phyloP scores from a whole-genome alignment of 2,888 invertebrate species.

The Napeogenes inachia region DNA sequence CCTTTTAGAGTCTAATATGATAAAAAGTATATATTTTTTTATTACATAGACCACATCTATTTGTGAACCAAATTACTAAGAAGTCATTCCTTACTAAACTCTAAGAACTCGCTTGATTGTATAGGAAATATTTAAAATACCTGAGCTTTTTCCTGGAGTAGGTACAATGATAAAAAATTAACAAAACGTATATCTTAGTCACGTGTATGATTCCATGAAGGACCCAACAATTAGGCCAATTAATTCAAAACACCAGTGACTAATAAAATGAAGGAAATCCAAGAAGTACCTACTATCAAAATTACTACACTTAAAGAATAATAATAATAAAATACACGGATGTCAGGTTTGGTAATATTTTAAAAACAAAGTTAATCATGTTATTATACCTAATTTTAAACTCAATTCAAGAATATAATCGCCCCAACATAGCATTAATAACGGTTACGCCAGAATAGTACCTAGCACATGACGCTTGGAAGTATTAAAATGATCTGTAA shows the following conservation, averaged over 20 bases:
- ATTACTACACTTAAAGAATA: constrained; percentile 38
- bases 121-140: constrained; percentile 22
- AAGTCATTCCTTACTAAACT: constrained; percentile 18
- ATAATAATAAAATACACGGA: constrained; percentile 51
- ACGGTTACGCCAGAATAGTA: constrained; percentile 48
- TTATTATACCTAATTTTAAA: constrained; percentile 71
- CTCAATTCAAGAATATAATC: constrained; percentile 67
- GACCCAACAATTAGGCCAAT: constrained; percentile 63
- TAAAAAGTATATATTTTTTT: neutral
- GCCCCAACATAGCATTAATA: constrained; percentile 45
- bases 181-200: constrained; percentile 22
- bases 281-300: constrained; percentile 32
- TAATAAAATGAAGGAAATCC: constrained; percentile 29
- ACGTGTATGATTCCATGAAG: constrained; percentile 46
- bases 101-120: constrained; percentile 18
- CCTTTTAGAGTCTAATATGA: neutral
- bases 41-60: constrained; percentile 13
- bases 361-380: constrained; percentile 61
- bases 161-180: constrained; percentile 9
- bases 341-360: constrained; percentile 61
- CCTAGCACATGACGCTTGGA: constrained; percentile 31
- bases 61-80: constrained; percentile 14
- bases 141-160: constrained; percentile 27
- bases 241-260: constrained; percentile 42
- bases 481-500: constrained; percentile 47